Evolutionary conservation across 1,140 invertebrate species (phyloP).

Genomic region (Metopolophium dirhodum): DNA sequence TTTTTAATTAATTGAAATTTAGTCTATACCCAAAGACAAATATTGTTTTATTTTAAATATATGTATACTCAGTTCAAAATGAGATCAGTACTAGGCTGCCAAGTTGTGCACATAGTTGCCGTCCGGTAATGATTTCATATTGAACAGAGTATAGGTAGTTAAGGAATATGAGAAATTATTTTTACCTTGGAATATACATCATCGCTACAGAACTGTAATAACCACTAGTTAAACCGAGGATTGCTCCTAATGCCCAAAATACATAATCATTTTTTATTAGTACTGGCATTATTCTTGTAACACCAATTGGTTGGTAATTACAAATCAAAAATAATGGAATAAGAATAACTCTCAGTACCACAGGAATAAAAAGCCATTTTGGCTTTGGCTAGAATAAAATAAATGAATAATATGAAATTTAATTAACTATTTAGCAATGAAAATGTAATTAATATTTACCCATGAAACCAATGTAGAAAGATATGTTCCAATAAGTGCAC

Average conservation of each 20-base stretch:
- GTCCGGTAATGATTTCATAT: too few species aligned
- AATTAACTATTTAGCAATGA: conserved; percentile 56
- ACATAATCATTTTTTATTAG: conserved; percentile 82
- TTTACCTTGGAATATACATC: conserved; percentile 95
- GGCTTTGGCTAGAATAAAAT: conserved; percentile 76
- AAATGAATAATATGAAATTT: too few species aligned
- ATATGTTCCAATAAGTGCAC: conserved; percentile 90
- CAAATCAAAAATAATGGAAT: conserved; percentile 92
- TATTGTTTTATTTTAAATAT: background rate
- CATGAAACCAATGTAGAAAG: conserved; percentile 79
- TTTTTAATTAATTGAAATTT: too few species aligned
- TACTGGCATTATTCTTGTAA: conserved; percentile 72
- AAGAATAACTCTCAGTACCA: conserved; percentile 78
- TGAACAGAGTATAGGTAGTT: too few species aligned
- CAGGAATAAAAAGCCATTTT: conserved; percentile 80
- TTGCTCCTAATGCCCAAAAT: conserved; percentile 77
- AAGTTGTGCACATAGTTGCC: too few species aligned
- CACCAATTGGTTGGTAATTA: conserved; percentile 77
- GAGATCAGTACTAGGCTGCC: too few species aligned
- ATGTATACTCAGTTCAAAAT: background rate
- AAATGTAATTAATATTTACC: conserved; percentile 67
- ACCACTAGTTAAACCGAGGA: conserved; percentile 86
- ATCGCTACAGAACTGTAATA: conserved; percentile 93
- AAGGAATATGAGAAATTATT: background rate
- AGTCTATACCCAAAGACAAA: too few species aligned